Percentiles rank a stretch among this genome's conserved stretches.
These are phyloP conservation scores for Pocota personata DNA, from an alignment of 2,888 invertebrate species.

Conservation along the genomic window DNA sequence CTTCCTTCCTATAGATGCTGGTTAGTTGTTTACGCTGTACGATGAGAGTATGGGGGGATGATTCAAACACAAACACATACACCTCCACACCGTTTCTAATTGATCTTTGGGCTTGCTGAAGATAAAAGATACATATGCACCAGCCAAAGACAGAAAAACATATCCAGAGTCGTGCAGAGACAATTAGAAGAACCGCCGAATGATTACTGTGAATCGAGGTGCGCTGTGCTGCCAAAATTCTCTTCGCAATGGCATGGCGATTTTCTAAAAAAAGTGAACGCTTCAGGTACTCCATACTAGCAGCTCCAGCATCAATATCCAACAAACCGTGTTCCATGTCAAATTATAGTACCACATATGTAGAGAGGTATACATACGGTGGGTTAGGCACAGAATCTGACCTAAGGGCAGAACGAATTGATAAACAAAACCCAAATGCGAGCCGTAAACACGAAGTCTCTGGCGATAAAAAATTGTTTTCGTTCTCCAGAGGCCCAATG, in stretches of 20 bases:
- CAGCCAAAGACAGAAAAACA: constrained; percentile 7
- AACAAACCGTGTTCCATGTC: constrained; percentile 48
- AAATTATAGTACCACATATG: constrained; percentile 43
- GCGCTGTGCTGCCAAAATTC: constrained; percentile 43
- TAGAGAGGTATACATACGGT: background rate
- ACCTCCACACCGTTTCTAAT: constrained; percentile 27
- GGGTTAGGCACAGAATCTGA: constrained; percentile 43
- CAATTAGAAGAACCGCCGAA: constrained; percentile 45
- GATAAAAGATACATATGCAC: constrained; percentile 40
- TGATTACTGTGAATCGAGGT: constrained; percentile 44
- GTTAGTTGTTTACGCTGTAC: constrained; percentile 27
- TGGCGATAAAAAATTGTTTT: constrained; percentile 29
- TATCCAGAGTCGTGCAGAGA: constrained; percentile 40
- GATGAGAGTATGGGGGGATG: background rate
- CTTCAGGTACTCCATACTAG: constrained; percentile 29
- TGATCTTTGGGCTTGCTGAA: constrained; percentile 33
- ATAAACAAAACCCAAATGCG: constrained; percentile 61
- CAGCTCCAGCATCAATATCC: background rate
- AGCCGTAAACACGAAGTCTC: constrained; percentile 45
- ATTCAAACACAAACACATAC: background rate
- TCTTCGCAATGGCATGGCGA: constrained; percentile 12
- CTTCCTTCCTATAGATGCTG: constrained; percentile 25
- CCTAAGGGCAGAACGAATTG: constrained; percentile 66
- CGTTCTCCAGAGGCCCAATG: constrained; percentile 36
- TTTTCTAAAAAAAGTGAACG: constrained; percentile 6